Percentiles rank a stretch among this genome's conserved stretches.
These are phyloP conservation scores for Sarotherodon lohbergeri DNA, from an alignment of 2,113 vertebrate genomes.

Conservation along the genomic window DNA sequence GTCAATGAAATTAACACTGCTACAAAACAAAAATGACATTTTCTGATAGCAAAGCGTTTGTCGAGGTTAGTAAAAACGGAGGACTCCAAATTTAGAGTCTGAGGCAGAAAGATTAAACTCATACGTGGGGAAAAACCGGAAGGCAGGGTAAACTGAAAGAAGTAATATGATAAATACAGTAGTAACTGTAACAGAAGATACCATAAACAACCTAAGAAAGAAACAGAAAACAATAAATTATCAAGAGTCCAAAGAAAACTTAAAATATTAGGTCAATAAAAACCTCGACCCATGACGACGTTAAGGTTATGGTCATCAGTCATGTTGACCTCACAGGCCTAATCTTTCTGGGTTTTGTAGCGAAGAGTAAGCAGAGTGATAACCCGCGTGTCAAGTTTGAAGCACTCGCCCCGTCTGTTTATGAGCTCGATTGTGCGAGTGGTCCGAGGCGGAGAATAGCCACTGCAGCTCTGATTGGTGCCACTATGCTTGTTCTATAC, in stretches of 20 bases:
- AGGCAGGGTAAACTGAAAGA: background rate
- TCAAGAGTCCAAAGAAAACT: background rate
- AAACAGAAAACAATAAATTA: background rate
- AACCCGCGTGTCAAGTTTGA: background rate
- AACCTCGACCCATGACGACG: rapidly evolving
- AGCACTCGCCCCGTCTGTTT: background rate
- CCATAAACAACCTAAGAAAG: background rate
- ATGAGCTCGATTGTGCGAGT: background rate
- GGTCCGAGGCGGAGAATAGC: background rate
- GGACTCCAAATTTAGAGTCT: background rate
- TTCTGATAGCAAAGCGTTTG: background rate
- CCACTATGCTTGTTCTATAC: background rate
- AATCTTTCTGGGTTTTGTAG: background rate
- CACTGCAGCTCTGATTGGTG: background rate
- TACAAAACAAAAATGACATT: background rate
- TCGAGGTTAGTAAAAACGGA: background rate
- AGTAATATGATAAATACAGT: background rate
- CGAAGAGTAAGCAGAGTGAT: background rate
- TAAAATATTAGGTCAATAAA: background rate
- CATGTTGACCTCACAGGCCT: background rate
- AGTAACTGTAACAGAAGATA: background rate
- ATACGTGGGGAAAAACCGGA: background rate
- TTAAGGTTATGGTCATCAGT: background rate
- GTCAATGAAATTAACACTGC: background rate
- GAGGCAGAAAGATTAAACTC: background rate